A percentile compares a stretch with the other conserved stretches of the same genome.
phyloP scores from a whole-genome alignment of 2,113 vertebrate genomes.

The Brienomyrus longianalis region DNA sequence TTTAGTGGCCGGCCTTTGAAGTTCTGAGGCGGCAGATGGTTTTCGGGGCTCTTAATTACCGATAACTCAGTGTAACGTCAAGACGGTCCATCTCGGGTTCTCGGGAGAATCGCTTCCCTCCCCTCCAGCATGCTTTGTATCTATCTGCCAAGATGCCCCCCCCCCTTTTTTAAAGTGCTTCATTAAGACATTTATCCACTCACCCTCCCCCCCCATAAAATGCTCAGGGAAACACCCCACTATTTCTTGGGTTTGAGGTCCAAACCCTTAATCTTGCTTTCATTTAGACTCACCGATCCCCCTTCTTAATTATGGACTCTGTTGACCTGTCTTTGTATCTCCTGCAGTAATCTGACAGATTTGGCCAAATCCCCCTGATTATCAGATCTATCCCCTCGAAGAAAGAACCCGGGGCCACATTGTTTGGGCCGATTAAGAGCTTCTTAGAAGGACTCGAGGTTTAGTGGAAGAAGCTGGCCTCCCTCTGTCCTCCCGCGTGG shows the following conservation, averaged over 20 bases:
- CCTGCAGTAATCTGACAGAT: slow-evolving; percentile 56
- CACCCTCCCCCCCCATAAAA: slow-evolving; percentile 14
- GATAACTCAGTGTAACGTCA: not conserved
- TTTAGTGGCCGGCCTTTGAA: slow-evolving; percentile 11
- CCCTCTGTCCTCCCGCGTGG: slow-evolving; percentile 31
- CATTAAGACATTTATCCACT: slow-evolving; percentile 52
- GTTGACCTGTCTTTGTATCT: slow-evolving; percentile 41
- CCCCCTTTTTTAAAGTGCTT: slow-evolving; percentile 15
- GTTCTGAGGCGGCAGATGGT: not conserved
- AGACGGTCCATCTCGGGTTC: not conserved
- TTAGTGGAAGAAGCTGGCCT: slow-evolving; percentile 18
- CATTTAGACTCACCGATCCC: slow-evolving; percentile 38
- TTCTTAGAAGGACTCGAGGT: slow-evolving; percentile 55
- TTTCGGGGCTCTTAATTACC: not conserved
- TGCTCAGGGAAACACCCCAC: slow-evolving; percentile 38
- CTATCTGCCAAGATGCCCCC: not conserved
- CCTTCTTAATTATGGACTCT: slow-evolving; percentile 14
- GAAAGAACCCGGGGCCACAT: slow-evolving; percentile 48
- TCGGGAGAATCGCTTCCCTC: not conserved
- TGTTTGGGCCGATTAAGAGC: slow-evolving; percentile 69
- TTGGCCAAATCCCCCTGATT: slow-evolving; percentile 44
- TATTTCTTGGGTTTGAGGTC: slow-evolving; percentile 26
- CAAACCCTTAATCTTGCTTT: slow-evolving; percentile 38
- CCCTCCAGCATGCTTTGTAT: not conserved
- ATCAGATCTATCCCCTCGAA: slow-evolving; percentile 58